phyloP scores from a whole-genome alignment of 2,113 vertebrate genomes.

The Chamaetylas fuelleborni region DNA sequence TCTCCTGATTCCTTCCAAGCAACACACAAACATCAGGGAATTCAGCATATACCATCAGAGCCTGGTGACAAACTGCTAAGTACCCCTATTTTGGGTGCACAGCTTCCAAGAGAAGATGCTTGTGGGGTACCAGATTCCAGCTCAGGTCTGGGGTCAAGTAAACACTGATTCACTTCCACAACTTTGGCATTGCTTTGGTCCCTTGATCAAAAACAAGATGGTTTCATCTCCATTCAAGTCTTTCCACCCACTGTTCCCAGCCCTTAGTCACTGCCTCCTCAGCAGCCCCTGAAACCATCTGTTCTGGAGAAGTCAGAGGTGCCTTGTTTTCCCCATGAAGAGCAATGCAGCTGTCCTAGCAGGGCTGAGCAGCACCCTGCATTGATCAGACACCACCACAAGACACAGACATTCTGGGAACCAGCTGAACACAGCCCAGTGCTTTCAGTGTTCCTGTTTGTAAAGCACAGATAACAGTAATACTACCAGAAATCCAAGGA shows the following conservation, averaged over 20 bases:
- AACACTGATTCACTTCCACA: background rate
- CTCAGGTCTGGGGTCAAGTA: background rate
- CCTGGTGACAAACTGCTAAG: background rate
- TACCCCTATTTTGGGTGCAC: background rate
- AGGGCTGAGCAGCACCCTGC: background rate
- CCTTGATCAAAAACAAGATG: background rate
- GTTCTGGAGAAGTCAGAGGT: conserved; percentile 41
- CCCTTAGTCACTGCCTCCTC: conserved; percentile 22
- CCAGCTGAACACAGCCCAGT: background rate
- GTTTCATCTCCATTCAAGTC: conserved; percentile 10
- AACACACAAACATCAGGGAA: background rate
- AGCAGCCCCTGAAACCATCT: conserved; percentile 42
- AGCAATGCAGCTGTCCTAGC: background rate
- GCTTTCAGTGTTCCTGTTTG: background rate
- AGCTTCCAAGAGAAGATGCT: background rate
- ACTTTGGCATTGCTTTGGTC: background rate
- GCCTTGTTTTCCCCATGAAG: background rate
- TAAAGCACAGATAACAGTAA: background rate
- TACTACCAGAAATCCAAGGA: background rate
- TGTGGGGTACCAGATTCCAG: background rate
- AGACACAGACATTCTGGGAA: background rate
- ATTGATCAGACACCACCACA: background rate
- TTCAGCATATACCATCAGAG: background rate
- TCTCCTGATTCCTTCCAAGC: background rate
- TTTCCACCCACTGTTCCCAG: conserved; percentile 23